Evolutionary conservation across 2,888 invertebrate species (phyloP).

Genomic region (Cephus spinipes): DNA sequence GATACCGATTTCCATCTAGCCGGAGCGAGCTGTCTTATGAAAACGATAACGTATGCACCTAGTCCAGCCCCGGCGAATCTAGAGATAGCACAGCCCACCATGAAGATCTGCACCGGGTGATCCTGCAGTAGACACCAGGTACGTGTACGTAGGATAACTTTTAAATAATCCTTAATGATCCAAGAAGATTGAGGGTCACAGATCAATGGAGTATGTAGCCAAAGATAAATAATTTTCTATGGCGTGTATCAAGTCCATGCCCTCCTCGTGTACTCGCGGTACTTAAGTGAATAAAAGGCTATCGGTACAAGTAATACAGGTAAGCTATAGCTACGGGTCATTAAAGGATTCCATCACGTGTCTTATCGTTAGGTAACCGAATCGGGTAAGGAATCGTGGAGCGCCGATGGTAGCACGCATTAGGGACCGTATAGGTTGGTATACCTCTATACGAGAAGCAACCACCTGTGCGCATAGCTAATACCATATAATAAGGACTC

Average conservation of each 20-base stretch:
- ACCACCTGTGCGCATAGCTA: constrained; percentile 66
- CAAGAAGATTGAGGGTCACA: not conserved
- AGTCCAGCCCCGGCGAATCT: not conserved
- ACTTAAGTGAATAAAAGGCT: not conserved
- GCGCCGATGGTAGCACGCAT: not conserved
- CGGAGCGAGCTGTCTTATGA: not conserved
- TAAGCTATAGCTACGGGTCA: not conserved
- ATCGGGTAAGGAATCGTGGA: not conserved
- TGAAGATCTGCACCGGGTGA: not conserved
- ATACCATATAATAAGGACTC: constrained; percentile 64
- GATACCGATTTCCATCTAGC: not conserved
- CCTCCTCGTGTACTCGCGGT: not conserved
- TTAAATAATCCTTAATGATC: not conserved
- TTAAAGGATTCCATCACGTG: not conserved
- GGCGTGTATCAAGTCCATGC: not conserved
- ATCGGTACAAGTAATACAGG: not conserved
- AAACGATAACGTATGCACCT: not conserved
- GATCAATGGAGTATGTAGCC: not conserved
- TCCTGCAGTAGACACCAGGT: not conserved
- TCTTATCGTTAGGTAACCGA: not conserved
- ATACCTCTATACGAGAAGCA: constrained; percentile 42
- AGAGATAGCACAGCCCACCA: not conserved
- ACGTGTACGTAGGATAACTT: not conserved
- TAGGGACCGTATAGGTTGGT: not conserved
- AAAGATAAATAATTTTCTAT: not conserved